Evolutionary conservation across 1,140 invertebrate genomes (phyloP), one percentile per base, ranked within the genome.

Genomic region (Nixonia krombeini): DNA sequence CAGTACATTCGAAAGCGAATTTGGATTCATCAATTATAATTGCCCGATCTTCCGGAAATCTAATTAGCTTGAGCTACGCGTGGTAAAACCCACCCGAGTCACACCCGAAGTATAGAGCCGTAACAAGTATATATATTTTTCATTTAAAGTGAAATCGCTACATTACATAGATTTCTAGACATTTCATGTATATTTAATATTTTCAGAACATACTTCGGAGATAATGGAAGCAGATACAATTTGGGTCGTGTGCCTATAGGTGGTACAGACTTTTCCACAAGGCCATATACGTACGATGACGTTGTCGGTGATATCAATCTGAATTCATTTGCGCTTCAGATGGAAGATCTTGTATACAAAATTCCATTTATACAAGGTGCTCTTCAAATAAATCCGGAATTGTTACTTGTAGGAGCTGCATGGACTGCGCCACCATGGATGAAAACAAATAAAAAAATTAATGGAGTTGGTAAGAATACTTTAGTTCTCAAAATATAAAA

Each of bases 351-450:
- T 23, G 1, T 59, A 1, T 84, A 76, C 9, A 87, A 86, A 70
- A 83, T 86, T 45, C 75, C 77, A 0, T 52, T 74, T 9, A 74
- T 83, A 29, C 66, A 76, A 42, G 41, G 56, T 41, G 84, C 72
- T 1, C 21, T 68, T 0, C 17, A 74, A 44, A 18, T 83, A 4
- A 73, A 76, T 66, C 37, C 63, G 2, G 33, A 69, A 0, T 2
- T 70, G 72, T 86, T 47, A 9, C 83, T 95, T 4, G 85, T 95
- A 53, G 90, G 87, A 0, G 88, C 90, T 6, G 88, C 93, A 0
- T 98, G 96, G 96, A 91, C 91, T 46, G 89, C 96, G 0, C 96
- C 96, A 0, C 80, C 85, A 1, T 98, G 95, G 95, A 97, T 98
- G 95, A 98, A 98, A 83, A 92, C 91, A 0, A 94, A 93, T 70